These are phyloP conservation scores for Lycophotia porphyrea DNA, from an alignment of 2,888 invertebrate species.

Conservation along the genomic window DNA sequence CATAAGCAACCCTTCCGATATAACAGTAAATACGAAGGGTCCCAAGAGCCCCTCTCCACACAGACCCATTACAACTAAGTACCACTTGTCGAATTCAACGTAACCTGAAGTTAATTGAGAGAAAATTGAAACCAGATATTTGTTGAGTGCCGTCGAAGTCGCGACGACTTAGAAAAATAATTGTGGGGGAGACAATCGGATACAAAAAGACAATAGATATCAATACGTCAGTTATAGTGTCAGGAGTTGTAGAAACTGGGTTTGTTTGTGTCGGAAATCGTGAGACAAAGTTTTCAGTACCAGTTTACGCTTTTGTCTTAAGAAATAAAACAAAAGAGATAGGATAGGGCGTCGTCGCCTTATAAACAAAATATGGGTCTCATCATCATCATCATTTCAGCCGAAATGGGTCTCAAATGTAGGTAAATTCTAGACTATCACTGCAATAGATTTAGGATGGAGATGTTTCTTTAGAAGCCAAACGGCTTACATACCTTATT, in stretches of 20 bases:
- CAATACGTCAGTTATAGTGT: conserved; percentile 37
- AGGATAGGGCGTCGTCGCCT: neutral
- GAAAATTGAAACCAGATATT: conserved; percentile 83
- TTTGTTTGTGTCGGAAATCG: conserved; percentile 29
- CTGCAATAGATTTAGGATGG: neutral
- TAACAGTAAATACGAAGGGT: conserved; percentile 70
- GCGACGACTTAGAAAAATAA: conserved; percentile 61
- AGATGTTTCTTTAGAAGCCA: neutral
- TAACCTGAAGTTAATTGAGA: conserved; percentile 85
- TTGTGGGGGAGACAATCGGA: conserved; percentile 40
- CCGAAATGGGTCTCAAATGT: neutral
- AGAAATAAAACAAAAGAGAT: conserved; percentile 11
- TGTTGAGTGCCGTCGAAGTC: conserved; percentile 71
- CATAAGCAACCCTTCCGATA: conserved; percentile 72
- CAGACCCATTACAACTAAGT: conserved; percentile 81
- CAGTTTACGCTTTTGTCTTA: conserved; percentile 6
- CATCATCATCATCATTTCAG: too few relatives aligned
- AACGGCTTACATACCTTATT: too few relatives aligned
- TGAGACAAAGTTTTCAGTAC: conserved; percentile 20
- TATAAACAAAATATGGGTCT: neutral
- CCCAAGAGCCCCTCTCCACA: conserved; percentile 69
- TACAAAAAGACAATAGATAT: conserved; percentile 40
- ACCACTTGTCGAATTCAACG: conserved; percentile 82
- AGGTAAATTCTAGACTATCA: neutral
- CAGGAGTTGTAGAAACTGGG: conserved; percentile 36